phyloP scores from a whole-genome alignment of 1,140 invertebrate genomes.

The Drosophila azteca region DNA sequence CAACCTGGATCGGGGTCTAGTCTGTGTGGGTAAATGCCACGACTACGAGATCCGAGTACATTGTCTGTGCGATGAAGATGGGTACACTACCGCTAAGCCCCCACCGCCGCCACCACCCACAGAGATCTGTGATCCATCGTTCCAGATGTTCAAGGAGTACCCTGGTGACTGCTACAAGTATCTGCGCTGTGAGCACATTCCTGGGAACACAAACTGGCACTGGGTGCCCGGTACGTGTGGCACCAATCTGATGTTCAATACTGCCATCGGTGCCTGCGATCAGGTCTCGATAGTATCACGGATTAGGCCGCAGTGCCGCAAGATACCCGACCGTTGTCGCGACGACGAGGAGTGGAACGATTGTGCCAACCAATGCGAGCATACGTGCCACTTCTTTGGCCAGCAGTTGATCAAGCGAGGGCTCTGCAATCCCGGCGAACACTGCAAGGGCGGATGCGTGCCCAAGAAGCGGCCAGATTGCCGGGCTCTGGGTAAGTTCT shows the following conservation, averaged over 20 bases:
- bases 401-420: constrained; percentile 54
- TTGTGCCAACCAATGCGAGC: constrained; percentile 87
- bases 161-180: constrained; percentile 86
- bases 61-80: constrained; percentile 86
- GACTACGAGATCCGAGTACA: constrained; percentile 90
- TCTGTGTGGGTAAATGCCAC: constrained; percentile 86
- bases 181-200: constrained; percentile 85
- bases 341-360: constrained; percentile 84
- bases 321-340: constrained; percentile 32
- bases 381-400: constrained; percentile 86
- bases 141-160: constrained; percentile 82
- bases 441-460: constrained; percentile 83
- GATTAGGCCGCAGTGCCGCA: not conserved
- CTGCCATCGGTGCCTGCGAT: constrained; percentile 86
- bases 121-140: constrained; percentile 5
- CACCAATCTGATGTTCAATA: constrained; percentile 85
- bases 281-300: constrained; percentile 85
- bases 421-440: constrained; percentile 67
- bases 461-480: constrained; percentile 69
- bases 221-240: not conserved
- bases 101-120: constrained; percentile 20
- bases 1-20: constrained; percentile 88
- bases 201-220: constrained; percentile 11
- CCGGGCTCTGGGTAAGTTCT: constrained; percentile 81
- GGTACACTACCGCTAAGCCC: not conserved